phyloP scores from a whole-genome alignment of 2,113 vertebrate species.

The Argyrosomus japonicus region DNA sequence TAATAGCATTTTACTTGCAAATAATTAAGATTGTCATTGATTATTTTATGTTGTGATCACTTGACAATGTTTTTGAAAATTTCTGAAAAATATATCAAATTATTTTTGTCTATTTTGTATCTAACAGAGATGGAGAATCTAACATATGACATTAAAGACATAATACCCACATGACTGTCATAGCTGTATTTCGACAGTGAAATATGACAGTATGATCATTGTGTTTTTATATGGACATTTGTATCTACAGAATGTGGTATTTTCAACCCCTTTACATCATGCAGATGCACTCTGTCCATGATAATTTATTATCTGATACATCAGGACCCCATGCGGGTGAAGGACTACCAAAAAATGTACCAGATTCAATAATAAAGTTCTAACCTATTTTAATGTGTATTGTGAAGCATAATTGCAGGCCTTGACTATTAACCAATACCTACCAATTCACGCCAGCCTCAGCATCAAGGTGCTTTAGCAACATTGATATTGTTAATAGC shows the following conservation, averaged over 20 bases:
- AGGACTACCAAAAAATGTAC: conserved; percentile 66
- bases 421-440: neutral
- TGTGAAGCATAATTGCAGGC: conserved; percentile 45
- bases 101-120: conserved; percentile 84
- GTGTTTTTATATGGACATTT: conserved; percentile 76
- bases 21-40: conserved; percentile 67
- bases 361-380: conserved; percentile 67
- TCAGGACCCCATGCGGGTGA: conserved; percentile 24
- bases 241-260: conserved; percentile 71
- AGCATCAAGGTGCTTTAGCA: neutral
- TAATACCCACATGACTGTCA: conserved; percentile 71
- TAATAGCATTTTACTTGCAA: conserved; percentile 64
- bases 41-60: conserved; percentile 75
- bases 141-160: conserved; percentile 70
- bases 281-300: conserved; percentile 56
- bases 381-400: conserved; percentile 50
- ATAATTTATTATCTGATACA: conserved; percentile 46
- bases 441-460: neutral
- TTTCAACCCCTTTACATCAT: conserved; percentile 68
- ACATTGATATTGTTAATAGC: neutral
- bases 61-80: conserved; percentile 71
- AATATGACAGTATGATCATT: conserved; percentile 35
- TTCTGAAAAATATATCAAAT: conserved; percentile 74
- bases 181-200: conserved; percentile 65
- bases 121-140: conserved; percentile 66